A percentile compares a stretch with the other conserved stretches of the same genome.
Conservation (phyloP, 1,140 invertebrate species). For the Scaptomyza hsui region DNA sequence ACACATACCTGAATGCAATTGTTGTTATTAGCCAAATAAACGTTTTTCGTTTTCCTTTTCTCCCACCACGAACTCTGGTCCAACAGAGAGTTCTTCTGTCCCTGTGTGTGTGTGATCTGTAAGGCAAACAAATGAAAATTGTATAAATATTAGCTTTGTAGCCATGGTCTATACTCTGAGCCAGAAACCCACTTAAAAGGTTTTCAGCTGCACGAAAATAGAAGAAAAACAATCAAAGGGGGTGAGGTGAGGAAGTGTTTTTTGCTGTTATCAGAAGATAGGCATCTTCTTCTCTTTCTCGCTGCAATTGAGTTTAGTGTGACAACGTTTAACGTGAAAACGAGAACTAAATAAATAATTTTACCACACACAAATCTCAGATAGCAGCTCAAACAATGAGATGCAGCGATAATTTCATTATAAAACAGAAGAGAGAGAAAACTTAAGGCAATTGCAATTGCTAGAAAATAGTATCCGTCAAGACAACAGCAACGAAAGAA, state of each 20-base stretch:
- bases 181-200: constrained; percentile 74
- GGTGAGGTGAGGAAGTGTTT: not conserved
- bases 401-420: constrained; percentile 80
- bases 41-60: constrained; percentile 3
- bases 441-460: constrained; percentile 59
- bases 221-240: constrained; percentile 2
- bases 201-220: constrained; percentile 48
- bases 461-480: constrained; percentile 47
- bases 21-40: constrained; percentile 37
- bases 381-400: constrained; percentile 68
- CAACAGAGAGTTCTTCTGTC: constrained; percentile 9
- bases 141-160: constrained; percentile 66
- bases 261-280: constrained; percentile 55
- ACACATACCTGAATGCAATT: constrained; percentile 67
- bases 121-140: constrained; percentile 74
- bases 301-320: constrained; percentile 77
- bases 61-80: constrained; percentile 19
- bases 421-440: constrained; percentile 54
- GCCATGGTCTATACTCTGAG: constrained; percentile 36
- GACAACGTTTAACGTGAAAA: constrained; percentile 81
- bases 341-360: constrained; percentile 81
- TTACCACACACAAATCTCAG: constrained; percentile 56
- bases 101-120: constrained; percentile 49
- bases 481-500: constrained; percentile 3
- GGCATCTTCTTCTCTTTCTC: constrained; percentile 26